Evolutionary conservation across 2,888 invertebrate species (phyloP).

Genomic region (Scaptomyza flava): DNA sequence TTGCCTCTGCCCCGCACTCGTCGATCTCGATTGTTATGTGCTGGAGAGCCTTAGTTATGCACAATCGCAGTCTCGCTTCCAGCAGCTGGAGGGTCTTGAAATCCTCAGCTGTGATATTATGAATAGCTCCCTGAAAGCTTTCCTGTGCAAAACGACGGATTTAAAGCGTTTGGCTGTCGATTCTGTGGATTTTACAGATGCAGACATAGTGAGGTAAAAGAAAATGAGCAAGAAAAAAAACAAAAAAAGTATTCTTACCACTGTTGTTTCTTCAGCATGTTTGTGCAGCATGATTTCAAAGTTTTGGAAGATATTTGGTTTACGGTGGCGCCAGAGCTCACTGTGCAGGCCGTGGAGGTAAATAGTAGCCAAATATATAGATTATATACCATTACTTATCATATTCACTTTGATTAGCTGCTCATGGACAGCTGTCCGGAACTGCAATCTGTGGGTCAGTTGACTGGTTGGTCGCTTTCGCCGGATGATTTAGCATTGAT

Average conservation of each 20-base stretch:
- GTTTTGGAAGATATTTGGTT: slow-evolving; percentile 89
- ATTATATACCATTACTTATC: too few species aligned
- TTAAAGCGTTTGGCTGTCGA: slow-evolving; percentile 88
- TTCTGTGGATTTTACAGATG: slow-evolving; percentile 88
- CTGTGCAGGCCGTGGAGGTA: slow-evolving; percentile 86
- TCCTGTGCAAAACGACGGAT: slow-evolving; percentile 87
- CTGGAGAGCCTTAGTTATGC: slow-evolving; percentile 87
- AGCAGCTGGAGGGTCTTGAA: slow-evolving; percentile 88
- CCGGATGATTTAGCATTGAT: slow-evolving; percentile 89
- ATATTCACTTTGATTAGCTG: slow-evolving; percentile 74
- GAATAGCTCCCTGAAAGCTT: slow-evolving; percentile 86
- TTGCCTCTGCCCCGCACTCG: slow-evolving; percentile 86
- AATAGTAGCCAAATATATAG: too few species aligned
- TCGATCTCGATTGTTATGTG: slow-evolving; percentile 88
- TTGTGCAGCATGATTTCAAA: slow-evolving; percentile 87
- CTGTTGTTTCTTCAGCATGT: slow-evolving; percentile 85
- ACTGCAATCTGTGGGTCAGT: slow-evolving; percentile 87
- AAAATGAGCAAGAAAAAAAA: not conserved
- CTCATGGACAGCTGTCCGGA: slow-evolving; percentile 89
- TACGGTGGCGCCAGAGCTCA: slow-evolving; percentile 88
- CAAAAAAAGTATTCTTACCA: not conserved
- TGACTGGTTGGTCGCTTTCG: slow-evolving; percentile 88
- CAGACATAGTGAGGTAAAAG: slow-evolving; percentile 87
- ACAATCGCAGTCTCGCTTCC: slow-evolving; percentile 86
- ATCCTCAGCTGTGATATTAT: slow-evolving; percentile 88